Base-by-base conservation (phyloP, 1,140 invertebrate species). In the Venturia canescens region DNA sequence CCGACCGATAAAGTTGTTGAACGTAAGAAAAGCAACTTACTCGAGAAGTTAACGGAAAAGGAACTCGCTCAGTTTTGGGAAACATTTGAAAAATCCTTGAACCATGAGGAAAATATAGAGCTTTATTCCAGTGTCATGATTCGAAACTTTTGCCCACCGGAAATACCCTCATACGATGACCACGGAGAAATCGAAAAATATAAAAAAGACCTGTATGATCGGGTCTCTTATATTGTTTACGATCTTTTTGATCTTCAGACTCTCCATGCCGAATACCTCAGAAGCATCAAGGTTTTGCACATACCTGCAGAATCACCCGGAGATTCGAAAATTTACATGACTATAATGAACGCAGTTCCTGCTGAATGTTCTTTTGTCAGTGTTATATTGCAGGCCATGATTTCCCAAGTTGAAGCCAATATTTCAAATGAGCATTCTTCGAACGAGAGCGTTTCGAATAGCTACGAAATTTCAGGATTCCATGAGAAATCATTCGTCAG, bases 231-330 rank as follows among this genome's bases (percentile, higher is more conserved):
- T 75, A 87, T 93, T 21, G 87, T 93, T 80, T 93, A 93, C 66
- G 92, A 93, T 83, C 84, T 94, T 31, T 91, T 93, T 84, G 93
- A 94, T 84, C 88, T 92, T 75, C 89, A 86, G 23, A 83, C 90
- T 82, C 92, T 93, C 81, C 92, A 93, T 81, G 67, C 71, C 3
- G 84, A 91, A 80, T 94, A 93, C 80, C 86, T 93, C 78, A 83
- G 90, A 15, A 92, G 91, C 72, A 93, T 93, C 89, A 86, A 91
- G 21, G 18, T 91, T 13, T 66, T 83, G 18, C 76, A 75, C 44
- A 92, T 48, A 50, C 26, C 2, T 80, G 89, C 4, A 78, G 82
- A 53, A 82, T 5, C 53, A 7, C 72, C 82, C 3, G 26, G 66
- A 27, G 70, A 78, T 69, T 81, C 83, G 67, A 80, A 75, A n/a